These are phyloP conservation scores for Sardina pilchardus DNA, from an alignment of 2,113 vertebrate species.

Conservation along the genomic window DNA sequence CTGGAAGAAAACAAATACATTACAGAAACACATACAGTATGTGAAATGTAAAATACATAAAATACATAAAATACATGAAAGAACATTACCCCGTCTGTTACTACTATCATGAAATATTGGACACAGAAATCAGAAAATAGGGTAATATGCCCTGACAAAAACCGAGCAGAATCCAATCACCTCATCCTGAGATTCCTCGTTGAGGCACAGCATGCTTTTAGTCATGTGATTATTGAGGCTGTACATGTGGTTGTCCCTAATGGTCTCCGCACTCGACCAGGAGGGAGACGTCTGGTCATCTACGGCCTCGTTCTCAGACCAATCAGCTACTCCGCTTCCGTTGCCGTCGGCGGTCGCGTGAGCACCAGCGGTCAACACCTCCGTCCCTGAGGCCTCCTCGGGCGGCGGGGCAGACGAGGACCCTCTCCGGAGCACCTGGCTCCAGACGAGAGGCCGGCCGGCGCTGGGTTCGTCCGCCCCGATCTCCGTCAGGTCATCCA, in stretches of 20 bases:
- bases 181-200: conserved; percentile 73
- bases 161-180: conserved; percentile 49
- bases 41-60: too few relatives aligned
- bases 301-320: background rate
- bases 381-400: background rate
- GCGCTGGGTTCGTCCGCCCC: conserved; percentile 50
- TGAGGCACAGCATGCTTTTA: conserved; percentile 76
- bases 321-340: background rate
- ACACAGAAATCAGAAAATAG: background rate
- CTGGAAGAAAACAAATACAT: background rate
- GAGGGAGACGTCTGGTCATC: background rate
- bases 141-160: background rate
- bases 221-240: conserved; percentile 68
- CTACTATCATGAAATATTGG: background rate
- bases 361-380: background rate
- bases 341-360: background rate
- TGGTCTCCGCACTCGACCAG: conserved; percentile 32
- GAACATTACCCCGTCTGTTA: background rate
- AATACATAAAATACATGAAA: too few relatives aligned
- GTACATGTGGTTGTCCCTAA: conserved; percentile 49
- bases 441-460: conserved; percentile 55
- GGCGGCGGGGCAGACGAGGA: background rate
- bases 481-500: conserved; percentile 72
- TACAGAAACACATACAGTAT: too few relatives aligned
- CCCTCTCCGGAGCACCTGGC: conserved; percentile 49